Conservation (phyloP, 2,113 vertebrate genomes). For the Eudyptes chrysolophus region DNA sequence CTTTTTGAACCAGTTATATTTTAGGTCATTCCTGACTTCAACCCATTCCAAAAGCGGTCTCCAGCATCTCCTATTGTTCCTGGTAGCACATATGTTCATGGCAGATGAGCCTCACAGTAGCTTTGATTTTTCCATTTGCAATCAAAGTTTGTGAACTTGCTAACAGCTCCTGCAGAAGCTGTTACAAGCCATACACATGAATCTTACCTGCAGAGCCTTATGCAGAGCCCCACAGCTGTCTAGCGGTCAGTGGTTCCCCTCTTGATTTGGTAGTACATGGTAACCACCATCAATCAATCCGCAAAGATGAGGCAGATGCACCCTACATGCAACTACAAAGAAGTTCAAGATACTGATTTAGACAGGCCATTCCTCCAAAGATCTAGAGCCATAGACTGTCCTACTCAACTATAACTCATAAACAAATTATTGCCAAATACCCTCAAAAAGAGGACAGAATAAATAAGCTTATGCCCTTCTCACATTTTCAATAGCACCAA, state of each 20-base stretch:
- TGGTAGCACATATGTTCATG: rapidly evolving
- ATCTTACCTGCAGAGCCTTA: not conserved
- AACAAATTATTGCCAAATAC: not conserved
- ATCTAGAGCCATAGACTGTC: not conserved
- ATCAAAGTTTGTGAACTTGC: not conserved
- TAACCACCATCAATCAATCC: not conserved
- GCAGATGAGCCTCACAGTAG: not conserved
- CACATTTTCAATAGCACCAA: not conserved
- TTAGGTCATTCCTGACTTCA: not conserved
- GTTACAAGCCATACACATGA: not conserved
- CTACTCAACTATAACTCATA: not conserved
- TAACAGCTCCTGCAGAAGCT: not conserved
- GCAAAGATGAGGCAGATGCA: not conserved
- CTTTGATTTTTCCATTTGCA: not conserved
- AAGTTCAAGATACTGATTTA: not conserved
- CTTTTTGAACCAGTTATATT: not conserved
- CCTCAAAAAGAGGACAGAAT: not conserved
- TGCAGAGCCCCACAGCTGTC: not conserved
- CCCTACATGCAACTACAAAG: not conserved
- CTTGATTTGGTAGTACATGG: not conserved
- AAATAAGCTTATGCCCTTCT: not conserved
- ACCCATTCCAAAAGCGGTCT: not conserved
- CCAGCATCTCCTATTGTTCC: not conserved
- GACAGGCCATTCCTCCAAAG: not conserved
- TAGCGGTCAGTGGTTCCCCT: not conserved